phyloP scores from a whole-genome alignment of 1,140 invertebrate genomes.

The Saccostrea cuccullata region DNA sequence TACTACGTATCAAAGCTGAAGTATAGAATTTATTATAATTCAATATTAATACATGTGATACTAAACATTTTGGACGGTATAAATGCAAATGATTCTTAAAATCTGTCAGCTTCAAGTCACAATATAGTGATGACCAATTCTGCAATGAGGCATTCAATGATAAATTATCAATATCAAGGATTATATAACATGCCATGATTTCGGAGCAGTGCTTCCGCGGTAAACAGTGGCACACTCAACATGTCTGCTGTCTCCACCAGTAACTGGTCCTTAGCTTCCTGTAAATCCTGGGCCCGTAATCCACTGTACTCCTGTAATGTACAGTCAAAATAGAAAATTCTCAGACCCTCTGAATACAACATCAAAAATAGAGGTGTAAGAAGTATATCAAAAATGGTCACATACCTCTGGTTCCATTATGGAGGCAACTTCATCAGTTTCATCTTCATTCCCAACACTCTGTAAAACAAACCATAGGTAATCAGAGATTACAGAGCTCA shows the following conservation, averaged over 20 bases:
- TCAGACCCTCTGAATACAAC: neutral
- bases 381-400: neutral
- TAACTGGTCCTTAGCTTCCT: constrained; percentile 87
- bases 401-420: constrained; percentile 47
- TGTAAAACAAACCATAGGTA: constrained; percentile 40
- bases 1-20: too few relatives aligned
- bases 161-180: too few relatives aligned
- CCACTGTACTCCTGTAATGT: constrained; percentile 82
- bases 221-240: constrained; percentile 86
- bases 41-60: too few relatives aligned
- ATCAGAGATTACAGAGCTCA: too few relatives aligned
- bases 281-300: constrained; percentile 85
- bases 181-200: constrained; percentile 82
- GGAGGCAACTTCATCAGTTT: constrained; percentile 40
- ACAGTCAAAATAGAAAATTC: neutral
- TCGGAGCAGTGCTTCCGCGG: constrained; percentile 85
- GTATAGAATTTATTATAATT: too few relatives aligned
- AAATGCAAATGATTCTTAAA: too few relatives aligned
- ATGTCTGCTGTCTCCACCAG: constrained; percentile 88
- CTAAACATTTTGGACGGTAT: too few relatives aligned
- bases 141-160: too few relatives aligned
- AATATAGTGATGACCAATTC: too few relatives aligned
- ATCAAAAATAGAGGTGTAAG: neutral
- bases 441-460: constrained; percentile 40
- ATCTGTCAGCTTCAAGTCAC: too few relatives aligned